Conservation (phyloP, 2,888 invertebrate species). For the Cyrtodaria siliqua region DNA sequence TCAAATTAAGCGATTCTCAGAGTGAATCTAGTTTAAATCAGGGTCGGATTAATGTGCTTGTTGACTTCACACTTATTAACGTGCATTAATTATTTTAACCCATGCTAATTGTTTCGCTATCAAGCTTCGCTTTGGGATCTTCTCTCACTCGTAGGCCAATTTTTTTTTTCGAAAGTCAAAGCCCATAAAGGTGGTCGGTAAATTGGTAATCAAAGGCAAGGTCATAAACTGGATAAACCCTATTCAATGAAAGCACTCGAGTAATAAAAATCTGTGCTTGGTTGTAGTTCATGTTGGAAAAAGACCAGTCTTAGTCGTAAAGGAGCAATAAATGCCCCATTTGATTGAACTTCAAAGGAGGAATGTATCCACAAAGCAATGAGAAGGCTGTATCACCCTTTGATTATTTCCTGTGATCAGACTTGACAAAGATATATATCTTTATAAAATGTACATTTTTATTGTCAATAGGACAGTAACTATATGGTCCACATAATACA, state of each 20-base stretch:
- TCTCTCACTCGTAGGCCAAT: too few relatives aligned
- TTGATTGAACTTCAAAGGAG: conserved; percentile 39
- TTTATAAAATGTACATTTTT: too few relatives aligned
- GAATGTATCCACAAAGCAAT: conserved; percentile 26
- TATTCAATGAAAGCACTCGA: conserved; percentile 34
- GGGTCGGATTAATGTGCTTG: too few relatives aligned
- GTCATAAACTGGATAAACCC: conserved; percentile 38
- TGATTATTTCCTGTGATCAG: conserved; percentile 34
- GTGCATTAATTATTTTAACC: too few relatives aligned
- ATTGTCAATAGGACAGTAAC: too few relatives aligned
- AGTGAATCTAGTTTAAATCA: too few relatives aligned
- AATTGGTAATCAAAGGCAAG: conserved; percentile 42
- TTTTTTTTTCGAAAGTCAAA: too few relatives aligned
- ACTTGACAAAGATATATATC: too few relatives aligned
- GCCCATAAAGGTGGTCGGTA: conserved; percentile 33
- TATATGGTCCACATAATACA: too few relatives aligned
- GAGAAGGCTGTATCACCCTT: conserved; percentile 17
- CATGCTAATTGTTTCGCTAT: too few relatives aligned
- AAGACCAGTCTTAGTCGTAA: conserved; percentile 35
- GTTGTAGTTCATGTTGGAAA: conserved; percentile 36
- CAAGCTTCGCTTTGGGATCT: too few relatives aligned
- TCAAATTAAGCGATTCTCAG: conserved; percentile 8
- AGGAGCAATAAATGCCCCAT: conserved; percentile 47
- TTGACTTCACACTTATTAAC: too few relatives aligned
- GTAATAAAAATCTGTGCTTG: conserved; percentile 36